These are phyloP conservation scores for Ophthalmolycus amberensis DNA, from an alignment of 2,113 vertebrate genomes.

Conservation along the genomic window DNA sequence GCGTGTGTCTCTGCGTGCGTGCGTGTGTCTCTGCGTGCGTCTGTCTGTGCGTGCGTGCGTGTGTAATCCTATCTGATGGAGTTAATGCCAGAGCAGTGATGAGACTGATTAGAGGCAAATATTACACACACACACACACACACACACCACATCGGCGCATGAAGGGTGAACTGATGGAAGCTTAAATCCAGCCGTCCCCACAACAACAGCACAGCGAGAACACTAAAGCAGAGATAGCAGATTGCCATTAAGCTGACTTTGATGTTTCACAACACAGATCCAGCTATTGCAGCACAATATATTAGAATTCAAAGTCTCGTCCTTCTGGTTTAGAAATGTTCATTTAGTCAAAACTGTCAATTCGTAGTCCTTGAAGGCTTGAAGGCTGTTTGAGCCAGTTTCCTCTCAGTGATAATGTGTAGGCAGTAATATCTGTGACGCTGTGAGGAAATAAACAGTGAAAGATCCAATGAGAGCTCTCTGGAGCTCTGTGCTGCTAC, in stretches of 20 bases:
- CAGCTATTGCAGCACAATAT: no score
- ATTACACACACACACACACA: not conserved
- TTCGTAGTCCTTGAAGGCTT: not conserved
- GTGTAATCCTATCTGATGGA: slow-evolving; percentile 48
- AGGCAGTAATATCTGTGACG: not conserved
- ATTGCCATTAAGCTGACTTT: no score
- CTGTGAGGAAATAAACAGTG: not conserved
- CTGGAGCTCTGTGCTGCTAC: not conserved
- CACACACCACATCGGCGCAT: not conserved
- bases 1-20: no score
- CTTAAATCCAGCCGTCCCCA: not conserved
- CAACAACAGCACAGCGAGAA: not conserved
- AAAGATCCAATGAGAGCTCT: not conserved
- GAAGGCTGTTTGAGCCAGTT: not conserved
- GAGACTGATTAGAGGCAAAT: slow-evolving; percentile 31
- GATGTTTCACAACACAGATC: no score
- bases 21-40: no score
- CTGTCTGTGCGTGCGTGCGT: not conserved
- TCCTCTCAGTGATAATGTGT: not conserved
- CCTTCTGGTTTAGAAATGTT: not conserved
- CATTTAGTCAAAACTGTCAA: not conserved
- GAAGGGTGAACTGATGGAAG: slow-evolving; percentile 2
- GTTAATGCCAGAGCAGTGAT: slow-evolving; percentile 17
- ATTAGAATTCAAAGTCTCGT: no score
- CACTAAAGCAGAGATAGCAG: not conserved